Conservation (phyloP, 2,888 invertebrate species). For the Pheosia gnoma region DNA sequence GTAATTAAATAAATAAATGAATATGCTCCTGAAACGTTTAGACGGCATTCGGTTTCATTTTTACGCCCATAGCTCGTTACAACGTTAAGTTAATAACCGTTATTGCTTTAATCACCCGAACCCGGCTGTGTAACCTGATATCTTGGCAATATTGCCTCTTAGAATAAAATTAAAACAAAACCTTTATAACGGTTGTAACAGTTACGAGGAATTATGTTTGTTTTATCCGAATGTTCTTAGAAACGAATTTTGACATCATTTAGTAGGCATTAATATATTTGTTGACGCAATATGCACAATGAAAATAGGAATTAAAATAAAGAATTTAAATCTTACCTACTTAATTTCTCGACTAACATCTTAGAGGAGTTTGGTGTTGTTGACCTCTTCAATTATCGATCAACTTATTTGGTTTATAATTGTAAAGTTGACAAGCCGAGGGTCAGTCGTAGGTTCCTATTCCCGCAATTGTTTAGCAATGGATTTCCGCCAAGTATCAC, state of each 20-base stretch:
- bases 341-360: no score
- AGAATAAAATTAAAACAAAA: neutral
- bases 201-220: neutral
- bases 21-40: neutral
- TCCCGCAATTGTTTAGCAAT: no score
- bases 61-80: conserved; percentile 1
- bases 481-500: no score
- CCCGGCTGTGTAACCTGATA: neutral
- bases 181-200: neutral
- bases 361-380: no score
- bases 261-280: neutral
- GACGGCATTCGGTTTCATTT: neutral
- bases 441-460: no score
- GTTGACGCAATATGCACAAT: no score
- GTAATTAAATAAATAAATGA: neutral
- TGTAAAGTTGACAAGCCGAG: no score
- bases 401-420: no score
- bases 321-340: no score
- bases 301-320: no score
- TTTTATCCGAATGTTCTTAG: neutral
- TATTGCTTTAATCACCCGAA: conserved; percentile 2
- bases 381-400: no score
- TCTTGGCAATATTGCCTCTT: neutral
- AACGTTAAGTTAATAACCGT: conserved; percentile 5
- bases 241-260: neutral